Conservation (phyloP, 2,888 invertebrate genomes). For the Erpobdella octoculata region DNA sequence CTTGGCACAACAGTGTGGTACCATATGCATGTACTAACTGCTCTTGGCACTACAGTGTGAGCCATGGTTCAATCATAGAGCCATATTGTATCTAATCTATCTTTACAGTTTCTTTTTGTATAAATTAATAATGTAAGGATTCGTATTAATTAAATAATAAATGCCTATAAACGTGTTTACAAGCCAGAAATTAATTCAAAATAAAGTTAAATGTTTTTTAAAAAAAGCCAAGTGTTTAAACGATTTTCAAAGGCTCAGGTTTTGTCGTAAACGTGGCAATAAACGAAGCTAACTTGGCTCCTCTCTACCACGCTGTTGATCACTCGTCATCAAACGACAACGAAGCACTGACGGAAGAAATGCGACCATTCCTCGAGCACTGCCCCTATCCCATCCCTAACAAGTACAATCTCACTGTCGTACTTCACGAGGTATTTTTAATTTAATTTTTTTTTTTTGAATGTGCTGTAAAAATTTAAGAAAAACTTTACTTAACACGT, state of each 20-base stretch:
- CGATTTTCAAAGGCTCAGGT: slow-evolving; percentile 20
- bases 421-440: slow-evolving; percentile 41
- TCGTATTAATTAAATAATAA: too few species aligned
- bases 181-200: too few species aligned
- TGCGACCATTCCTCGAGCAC: slow-evolving; percentile 38
- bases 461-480: slow-evolving; percentile 12
- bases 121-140: too few species aligned
- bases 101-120: too few species aligned
- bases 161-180: too few species aligned
- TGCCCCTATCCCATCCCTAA: slow-evolving; percentile 48
- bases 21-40: too few species aligned
- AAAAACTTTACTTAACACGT: not conserved
- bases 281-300: slow-evolving; percentile 38
- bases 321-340: slow-evolving; percentile 37
- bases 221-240: too few species aligned
- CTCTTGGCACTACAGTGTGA: too few species aligned
- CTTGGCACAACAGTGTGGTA: too few species aligned
- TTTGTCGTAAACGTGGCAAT: slow-evolving; percentile 33
- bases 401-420: slow-evolving; percentile 44
- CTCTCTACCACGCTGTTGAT: slow-evolving; percentile 37
- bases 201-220: too few species aligned
- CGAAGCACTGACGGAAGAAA: slow-evolving; percentile 33
- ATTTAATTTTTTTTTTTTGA: not conserved
- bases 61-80: too few species aligned
- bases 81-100: too few species aligned